A percentile compares a stretch with the other conserved stretches of the same genome.
Conservation (phyloP, 2,888 invertebrate species). For the Monopis laevigella region DNA sequence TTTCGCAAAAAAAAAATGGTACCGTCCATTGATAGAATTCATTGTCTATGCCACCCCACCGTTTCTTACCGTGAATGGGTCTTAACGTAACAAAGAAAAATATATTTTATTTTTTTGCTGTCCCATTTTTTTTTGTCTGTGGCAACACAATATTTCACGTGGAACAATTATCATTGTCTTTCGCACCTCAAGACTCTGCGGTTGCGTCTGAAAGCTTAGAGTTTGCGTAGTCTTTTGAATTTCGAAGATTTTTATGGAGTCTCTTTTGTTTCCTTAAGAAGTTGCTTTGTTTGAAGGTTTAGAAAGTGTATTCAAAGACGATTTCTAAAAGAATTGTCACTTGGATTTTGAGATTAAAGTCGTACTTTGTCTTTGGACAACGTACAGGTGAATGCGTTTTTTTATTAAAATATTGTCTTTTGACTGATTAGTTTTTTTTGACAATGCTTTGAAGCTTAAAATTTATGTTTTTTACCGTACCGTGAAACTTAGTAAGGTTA, state of each 20-base stretch:
- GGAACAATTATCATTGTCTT: slow-evolving; percentile 67
- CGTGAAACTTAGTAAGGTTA: no score
- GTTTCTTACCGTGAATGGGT: slow-evolving; percentile 57
- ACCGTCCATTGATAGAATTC: slow-evolving; percentile 56
- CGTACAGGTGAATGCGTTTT: not conserved
- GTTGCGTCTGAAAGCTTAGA: slow-evolving; percentile 30
- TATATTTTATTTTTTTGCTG: slow-evolving; percentile 46
- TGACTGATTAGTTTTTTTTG: no score
- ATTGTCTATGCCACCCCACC: slow-evolving; percentile 48
- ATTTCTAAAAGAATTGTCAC: not conserved
- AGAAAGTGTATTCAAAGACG: not conserved
- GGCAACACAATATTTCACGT: slow-evolving; percentile 63
- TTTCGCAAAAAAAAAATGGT: slow-evolving; percentile 41
- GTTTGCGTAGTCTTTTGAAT: slow-evolving; percentile 27
- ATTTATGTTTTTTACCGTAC: no score
- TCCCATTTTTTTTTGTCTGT: slow-evolving; percentile 50
- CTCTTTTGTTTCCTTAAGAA: slow-evolving; percentile 25
- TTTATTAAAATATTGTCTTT: no score
- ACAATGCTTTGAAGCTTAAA: no score
- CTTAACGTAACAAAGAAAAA: slow-evolving; percentile 50
- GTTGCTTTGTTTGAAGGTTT: slow-evolving; percentile 12
- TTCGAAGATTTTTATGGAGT: slow-evolving; percentile 24
- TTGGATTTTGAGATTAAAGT: slow-evolving; percentile 8
- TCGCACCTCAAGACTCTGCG: slow-evolving; percentile 51
- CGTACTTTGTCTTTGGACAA: not conserved